phyloP scores from a whole-genome alignment of 1,140 invertebrate species.

The Whitmania pigra region DNA sequence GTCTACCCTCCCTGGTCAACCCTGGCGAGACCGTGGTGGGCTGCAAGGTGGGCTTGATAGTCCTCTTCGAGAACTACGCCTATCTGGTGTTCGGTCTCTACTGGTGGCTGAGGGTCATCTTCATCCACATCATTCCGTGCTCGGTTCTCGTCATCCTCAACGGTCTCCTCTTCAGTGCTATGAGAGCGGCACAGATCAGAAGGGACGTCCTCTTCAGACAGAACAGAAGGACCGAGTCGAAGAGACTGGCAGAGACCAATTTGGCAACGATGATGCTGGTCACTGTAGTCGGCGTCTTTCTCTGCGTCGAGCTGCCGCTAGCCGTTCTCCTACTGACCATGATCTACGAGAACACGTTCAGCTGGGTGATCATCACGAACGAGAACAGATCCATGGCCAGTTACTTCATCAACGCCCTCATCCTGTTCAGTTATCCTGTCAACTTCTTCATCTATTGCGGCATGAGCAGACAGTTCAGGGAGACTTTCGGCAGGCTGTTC shows the following conservation, averaged over 20 bases:
- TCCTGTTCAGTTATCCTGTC: constrained; percentile 73
- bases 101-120: constrained; percentile 70
- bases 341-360: constrained; percentile 22
- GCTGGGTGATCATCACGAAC: not conserved
- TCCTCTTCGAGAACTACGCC: not conserved
- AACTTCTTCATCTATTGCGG: constrained; percentile 86
- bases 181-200: constrained; percentile 65
- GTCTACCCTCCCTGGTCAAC: too few relatives aligned
- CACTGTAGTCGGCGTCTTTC: constrained; percentile 33
- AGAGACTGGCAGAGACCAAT: constrained; percentile 65
- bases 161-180: constrained; percentile 66
- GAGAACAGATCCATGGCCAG: not conserved
- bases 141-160: constrained; percentile 75
- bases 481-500: constrained; percentile 53
- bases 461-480: constrained; percentile 77
- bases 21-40: too few relatives aligned
- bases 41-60: not conserved
- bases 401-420: constrained; percentile 52
- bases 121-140: constrained; percentile 78
- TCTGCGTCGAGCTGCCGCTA: constrained; percentile 23
- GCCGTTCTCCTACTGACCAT: constrained; percentile 16
- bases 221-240: constrained; percentile 69
- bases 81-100: constrained; percentile 53
- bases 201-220: constrained; percentile 66
- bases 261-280: constrained; percentile 82